Evolutionary conservation across 2,797 vertebrate species (phyloP), one percentile per base, ranked within the genome.

Genomic region (Lithobates pipiens): DNA sequence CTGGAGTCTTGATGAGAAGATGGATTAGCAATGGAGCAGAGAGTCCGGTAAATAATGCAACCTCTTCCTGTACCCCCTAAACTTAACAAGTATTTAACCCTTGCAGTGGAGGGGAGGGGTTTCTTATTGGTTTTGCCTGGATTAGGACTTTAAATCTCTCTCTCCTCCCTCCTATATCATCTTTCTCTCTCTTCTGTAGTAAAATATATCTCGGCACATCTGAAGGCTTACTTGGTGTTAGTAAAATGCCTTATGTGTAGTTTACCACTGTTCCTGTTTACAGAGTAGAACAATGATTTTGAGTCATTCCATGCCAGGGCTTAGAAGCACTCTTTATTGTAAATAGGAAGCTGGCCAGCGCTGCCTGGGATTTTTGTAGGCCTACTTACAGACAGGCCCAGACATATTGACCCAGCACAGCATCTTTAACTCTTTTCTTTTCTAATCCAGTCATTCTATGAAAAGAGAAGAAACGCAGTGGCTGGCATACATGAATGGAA

Each of bases 261-360:
- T 39, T 54, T n/a, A 57, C 15, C 54, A 71, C 13, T 57, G 29
- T 57, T 57, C 46, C 77, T 71, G 68, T 80, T 80, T 27, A 72
- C 32, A 57, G 29, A n/a, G 6, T 27, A 25, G 54, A 69, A 69
- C 77, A 79, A 46, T 69, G 77, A 44, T 69, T 50, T 46, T 69
- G 39, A 67, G 36, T 79, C 27, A 69, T 79, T 39, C 6, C 6
- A 18, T 79, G 77, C 77, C 42, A 79, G 42, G 65, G 25, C 8
- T 44, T 29, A 42, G 80, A 71, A 80, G 78, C 79, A 42, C 54
- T 82, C 72, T 32, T 82, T 42, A 73, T 82, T 61, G n/a, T 32
- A 68, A 34, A 75, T 46, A 4, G 18, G 23, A 68, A 69, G 32
- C 65, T 67, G 73, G 68, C 25, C 36, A 34, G 36, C 6, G n/a